A percentile compares a stretch with the other conserved stretches of the same genome.
Evolutionary conservation across 2,888 invertebrate genomes (phyloP).

Genomic region (Callinectes sapidus): DNA sequence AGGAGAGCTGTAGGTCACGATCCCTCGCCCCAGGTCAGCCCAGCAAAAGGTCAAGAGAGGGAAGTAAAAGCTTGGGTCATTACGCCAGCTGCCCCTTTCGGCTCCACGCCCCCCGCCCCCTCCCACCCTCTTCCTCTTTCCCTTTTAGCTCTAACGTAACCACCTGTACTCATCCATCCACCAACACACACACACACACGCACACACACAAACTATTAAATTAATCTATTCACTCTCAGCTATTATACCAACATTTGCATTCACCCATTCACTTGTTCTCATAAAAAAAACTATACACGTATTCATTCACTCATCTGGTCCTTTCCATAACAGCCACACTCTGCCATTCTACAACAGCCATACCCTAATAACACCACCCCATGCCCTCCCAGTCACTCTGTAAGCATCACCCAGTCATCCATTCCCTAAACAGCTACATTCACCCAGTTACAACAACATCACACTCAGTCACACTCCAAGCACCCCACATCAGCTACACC

Average conservation of each 20-base stretch:
- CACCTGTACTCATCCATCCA: neutral
- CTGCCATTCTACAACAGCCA: neutral
- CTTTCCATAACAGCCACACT: neutral
- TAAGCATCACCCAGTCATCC: neutral
- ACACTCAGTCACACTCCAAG: neutral
- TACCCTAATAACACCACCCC: too few relatives aligned
- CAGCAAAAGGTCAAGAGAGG: neutral
- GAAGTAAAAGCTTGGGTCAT: conserved; percentile 2
- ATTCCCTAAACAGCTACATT: neutral
- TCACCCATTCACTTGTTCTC: neutral
- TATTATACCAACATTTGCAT: too few relatives aligned
- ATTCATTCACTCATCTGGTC: neutral
- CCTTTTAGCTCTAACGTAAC: neutral
- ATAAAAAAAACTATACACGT: neutral
- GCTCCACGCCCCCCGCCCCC: too few relatives aligned
- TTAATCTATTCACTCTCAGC: neutral
- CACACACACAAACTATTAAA: neutral
- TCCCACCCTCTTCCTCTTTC: neutral
- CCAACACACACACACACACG: neutral
- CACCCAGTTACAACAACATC: neutral
- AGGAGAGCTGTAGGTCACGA: neutral
- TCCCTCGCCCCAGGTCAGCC: neutral
- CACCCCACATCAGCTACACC: neutral
- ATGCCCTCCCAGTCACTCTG: neutral
- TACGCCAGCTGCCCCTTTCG: neutral